Base-by-base conservation (phyloP, 2,113 vertebrate species). In the Agelaius phoeniceus region DNA sequence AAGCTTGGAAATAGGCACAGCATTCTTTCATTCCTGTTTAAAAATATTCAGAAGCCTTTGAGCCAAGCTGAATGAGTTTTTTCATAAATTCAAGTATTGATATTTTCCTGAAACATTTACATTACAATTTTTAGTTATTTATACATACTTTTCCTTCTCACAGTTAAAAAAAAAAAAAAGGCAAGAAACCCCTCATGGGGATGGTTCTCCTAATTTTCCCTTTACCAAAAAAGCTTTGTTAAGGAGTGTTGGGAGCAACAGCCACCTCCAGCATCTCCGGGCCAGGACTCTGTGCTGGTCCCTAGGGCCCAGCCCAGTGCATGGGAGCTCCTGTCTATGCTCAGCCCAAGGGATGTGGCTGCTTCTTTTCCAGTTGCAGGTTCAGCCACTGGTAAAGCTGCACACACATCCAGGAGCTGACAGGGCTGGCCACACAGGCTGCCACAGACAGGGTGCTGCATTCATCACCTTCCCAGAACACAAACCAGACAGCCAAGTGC, bases 31-130 rank as follows among this genome's bases (percentile, higher is more conserved):
- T 69, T 90, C 86, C 55, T 65, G 49, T 84, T 95, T 71, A 81
- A 91, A 96, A 96, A 87, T 88, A 90, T 76, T 80, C 78, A 71
- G 58, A 49, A 88, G 86, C 20, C 43, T 94, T 93, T 81, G 52
- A 94, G 78, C 52, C 23, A 65, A 92, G 49, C 1, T 68, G 54
- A 76, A 33, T 72, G 37, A 2, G 22, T 26, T 79, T 92, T 95
- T 83, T 71, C 77, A 67, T 67, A 91, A 95, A 92, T 88, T 48
- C 62, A 93, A 96, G 90, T 89, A 92, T 48, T 73, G 23, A 7
- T 86, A 46, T 75, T 94, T 95, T 93, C 71, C 78, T 68, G 48
- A 72, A 95, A 87, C 15, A 81, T 30, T 41, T 73, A 44, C 27
- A 35, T 55, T 73, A 57, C 52, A 78, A 37, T 31, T 48, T 48